Evolutionary conservation across 92 coral and sea anemone species (phyloP).

Genomic region (Anthopleura xanthogrammica): DNA sequence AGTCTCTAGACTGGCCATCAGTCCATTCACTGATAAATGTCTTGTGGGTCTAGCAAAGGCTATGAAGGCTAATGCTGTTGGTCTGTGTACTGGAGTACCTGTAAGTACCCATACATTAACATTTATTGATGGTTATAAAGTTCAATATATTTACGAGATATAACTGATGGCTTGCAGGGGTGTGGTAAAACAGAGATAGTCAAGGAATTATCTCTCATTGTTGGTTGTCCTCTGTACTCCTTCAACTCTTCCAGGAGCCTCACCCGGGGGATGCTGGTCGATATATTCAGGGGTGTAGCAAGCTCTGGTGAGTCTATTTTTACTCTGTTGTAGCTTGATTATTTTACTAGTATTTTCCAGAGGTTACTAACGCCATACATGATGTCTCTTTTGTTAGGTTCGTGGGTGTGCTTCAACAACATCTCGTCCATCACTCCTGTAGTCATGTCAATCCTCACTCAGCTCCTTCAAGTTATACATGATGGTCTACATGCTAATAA

Average conservation of each 20-base stretch:
- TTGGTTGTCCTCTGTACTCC: constrained; percentile 79
- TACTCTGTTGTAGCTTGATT: not conserved
- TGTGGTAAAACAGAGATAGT: constrained; percentile 85
- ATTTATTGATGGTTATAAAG: not conserved
- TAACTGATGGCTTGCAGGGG: constrained; percentile 43
- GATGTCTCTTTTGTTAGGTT: constrained; percentile 47
- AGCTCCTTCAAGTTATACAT: constrained; percentile 65
- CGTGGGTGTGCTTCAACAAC: constrained; percentile 90
- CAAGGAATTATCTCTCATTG: constrained; percentile 70
- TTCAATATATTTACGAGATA: not conserved
- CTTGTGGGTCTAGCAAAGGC: constrained; percentile 89
- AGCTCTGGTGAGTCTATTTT: constrained; percentile 67
- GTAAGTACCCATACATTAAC: constrained; percentile 52
- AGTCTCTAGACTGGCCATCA: constrained; percentile 78
- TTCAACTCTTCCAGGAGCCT: constrained; percentile 72
- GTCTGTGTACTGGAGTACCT: constrained; percentile 82
- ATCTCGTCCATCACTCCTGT: constrained; percentile 78
- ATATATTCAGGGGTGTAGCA: constrained; percentile 88
- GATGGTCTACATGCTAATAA: constrained; percentile 79
- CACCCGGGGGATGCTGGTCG: constrained; percentile 69
- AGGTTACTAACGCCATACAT: not conserved
- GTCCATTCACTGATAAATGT: constrained; percentile 94
- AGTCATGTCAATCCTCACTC: constrained; percentile 71
- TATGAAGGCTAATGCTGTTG: constrained; percentile 74
- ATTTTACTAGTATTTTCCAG: not conserved